Evolutionary conservation across 2,888 invertebrate species (phyloP).

Genomic region (Nomada ferruginata): DNA sequence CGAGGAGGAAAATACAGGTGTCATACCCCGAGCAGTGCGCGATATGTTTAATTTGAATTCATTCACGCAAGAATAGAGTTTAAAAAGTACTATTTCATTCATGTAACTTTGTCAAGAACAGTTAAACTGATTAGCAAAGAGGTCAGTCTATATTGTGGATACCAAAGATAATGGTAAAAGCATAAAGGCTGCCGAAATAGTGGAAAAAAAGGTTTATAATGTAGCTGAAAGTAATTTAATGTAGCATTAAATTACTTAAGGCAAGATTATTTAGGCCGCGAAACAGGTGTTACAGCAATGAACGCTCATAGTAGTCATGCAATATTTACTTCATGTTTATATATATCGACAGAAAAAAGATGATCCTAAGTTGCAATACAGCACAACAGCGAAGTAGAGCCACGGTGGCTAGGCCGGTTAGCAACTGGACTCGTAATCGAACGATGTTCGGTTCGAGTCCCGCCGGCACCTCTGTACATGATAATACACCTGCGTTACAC

Average conservation of each 20-base stretch:
- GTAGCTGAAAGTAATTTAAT: constrained; percentile 87
- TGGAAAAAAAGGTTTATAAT: constrained; percentile 87
- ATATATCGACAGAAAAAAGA: constrained; percentile 86
- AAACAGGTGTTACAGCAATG: constrained; percentile 96
- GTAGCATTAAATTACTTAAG: constrained; percentile 89
- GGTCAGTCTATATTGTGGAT: constrained; percentile 90
- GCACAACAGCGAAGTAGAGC: constrained; percentile 89
- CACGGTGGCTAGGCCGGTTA: too few species aligned
- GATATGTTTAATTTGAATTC: constrained; percentile 91
- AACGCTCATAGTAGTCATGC: constrained; percentile 96
- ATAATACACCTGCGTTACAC: too few species aligned
- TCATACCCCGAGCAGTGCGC: constrained; percentile 91
- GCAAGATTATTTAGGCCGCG: constrained; percentile 90
- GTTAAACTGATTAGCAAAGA: constrained; percentile 88
- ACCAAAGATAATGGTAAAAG: constrained; percentile 91
- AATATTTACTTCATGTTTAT: constrained; percentile 91
- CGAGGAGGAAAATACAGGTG: constrained; percentile 88
- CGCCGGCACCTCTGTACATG: too few species aligned
- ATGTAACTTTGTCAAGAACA: constrained; percentile 96
- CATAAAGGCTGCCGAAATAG: constrained; percentile 85
- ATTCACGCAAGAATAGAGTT: constrained; percentile 86
- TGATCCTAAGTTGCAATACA: constrained; percentile 85
- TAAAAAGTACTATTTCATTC: constrained; percentile 91
- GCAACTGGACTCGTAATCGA: too few species aligned
- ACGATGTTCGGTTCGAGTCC: too few species aligned